Conservation (phyloP, 2,113 vertebrate species). For the Nyctereutes procyonoides region DNA sequence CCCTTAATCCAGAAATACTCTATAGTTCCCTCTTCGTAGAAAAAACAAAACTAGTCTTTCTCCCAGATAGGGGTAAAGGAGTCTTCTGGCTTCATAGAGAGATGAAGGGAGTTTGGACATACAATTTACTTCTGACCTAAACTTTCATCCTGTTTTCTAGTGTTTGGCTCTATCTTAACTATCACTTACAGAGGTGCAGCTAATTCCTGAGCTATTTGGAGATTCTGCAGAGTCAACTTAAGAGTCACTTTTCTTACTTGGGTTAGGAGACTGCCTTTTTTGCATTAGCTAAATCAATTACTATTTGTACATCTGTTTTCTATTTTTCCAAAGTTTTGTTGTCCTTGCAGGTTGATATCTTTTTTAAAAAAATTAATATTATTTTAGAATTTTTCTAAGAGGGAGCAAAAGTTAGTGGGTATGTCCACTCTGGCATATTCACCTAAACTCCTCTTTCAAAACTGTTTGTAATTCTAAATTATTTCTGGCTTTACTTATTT, state of each 20-base stretch:
- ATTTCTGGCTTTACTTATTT: background rate
- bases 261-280: background rate
- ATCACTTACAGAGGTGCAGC: background rate
- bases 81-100: background rate
- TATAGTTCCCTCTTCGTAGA: background rate
- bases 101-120: background rate
- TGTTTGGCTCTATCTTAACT: background rate
- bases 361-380: background rate
- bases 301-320: background rate
- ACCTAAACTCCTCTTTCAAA: slow-evolving; percentile 40
- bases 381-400: slow-evolving; percentile 23
- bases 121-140: slow-evolving; percentile 21
- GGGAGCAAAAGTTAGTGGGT: background rate
- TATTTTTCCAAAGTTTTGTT: slow-evolving; percentile 15
- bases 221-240: background rate
- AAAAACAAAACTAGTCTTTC: background rate
- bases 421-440: background rate
- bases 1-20: background rate
- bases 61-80: background rate
- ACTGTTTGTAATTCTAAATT: slow-evolving; percentile 8
- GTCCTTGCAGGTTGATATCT: background rate
- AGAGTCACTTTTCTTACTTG: background rate
- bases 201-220: background rate
- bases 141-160: slow-evolving; percentile 4
- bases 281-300: background rate